These are phyloP conservation scores for Phortica okadai DNA, from an alignment of 2,888 invertebrate genomes.

Conservation along the genomic window DNA sequence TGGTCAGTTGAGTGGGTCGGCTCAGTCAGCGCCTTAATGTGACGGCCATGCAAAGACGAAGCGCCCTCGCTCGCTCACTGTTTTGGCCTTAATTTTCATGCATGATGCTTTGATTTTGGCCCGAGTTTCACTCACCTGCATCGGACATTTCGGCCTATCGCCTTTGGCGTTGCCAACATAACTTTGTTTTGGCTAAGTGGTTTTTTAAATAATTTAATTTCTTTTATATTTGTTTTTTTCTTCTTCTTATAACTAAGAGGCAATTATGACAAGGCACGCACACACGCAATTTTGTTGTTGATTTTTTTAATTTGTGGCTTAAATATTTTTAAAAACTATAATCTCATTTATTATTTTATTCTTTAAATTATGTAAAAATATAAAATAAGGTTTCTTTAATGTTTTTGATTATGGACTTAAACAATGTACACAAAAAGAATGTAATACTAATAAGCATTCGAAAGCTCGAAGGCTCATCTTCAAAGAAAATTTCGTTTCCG, in stretches of 20 bases:
- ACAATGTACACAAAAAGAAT: too few relatives aligned
- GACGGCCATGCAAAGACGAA: background rate
- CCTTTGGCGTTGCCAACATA: background rate
- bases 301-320: background rate
- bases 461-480: too few relatives aligned
- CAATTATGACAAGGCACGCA: constrained; percentile 17
- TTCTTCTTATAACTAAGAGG: background rate
- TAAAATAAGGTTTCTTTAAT: too few relatives aligned
- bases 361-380: too few relatives aligned
- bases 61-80: background rate
- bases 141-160: constrained; percentile 4
- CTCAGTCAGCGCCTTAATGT: background rate
- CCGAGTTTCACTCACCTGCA: constrained; percentile 34
- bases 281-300: background rate
- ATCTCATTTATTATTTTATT: too few relatives aligned
- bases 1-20: background rate
- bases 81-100: constrained; percentile 7
- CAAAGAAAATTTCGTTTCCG: too few relatives aligned
- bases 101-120: constrained; percentile 34
- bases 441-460: too few relatives aligned
- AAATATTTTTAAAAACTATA: background rate
- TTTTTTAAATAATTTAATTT: constrained; percentile 49
- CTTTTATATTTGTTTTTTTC: background rate
- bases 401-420: too few relatives aligned
- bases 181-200: constrained; percentile 50